Percentiles rank a stretch among this genome's conserved stretches.
Evolutionary conservation across 2,113 vertebrate genomes (phyloP).

Genomic region (Phylloscopus whistleri): DNA sequence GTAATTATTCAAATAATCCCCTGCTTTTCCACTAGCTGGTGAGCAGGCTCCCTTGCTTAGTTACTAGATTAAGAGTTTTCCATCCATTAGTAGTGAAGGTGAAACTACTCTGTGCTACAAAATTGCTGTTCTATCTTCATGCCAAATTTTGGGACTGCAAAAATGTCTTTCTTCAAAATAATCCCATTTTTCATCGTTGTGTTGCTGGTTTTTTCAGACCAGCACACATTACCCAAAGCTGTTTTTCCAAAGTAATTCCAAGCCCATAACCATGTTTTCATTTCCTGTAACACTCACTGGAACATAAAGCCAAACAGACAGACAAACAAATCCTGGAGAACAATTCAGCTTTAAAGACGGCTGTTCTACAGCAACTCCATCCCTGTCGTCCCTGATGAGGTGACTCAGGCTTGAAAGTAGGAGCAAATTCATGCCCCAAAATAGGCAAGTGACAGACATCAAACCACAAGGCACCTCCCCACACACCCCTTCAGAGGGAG

Average conservation of each 20-base stretch:
- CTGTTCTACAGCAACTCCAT: not conserved
- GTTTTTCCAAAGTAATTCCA: conserved; percentile 34
- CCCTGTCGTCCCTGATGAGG: not conserved
- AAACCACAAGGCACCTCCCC: not conserved
- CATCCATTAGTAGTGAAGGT: not conserved
- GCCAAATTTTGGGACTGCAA: not conserved
- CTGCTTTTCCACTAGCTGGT: not conserved
- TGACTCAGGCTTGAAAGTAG: not conserved
- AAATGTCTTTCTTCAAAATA: conserved; percentile 19
- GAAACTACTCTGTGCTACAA: not conserved
- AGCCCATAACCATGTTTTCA: not conserved
- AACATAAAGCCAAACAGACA: not conserved
- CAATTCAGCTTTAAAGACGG: not conserved
- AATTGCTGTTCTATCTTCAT: not conserved
- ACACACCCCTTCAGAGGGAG: not conserved
- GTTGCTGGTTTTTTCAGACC: not conserved
- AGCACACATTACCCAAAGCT: not conserved
- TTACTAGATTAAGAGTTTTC: not conserved
- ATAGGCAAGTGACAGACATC: not conserved
- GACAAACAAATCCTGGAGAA: conserved; percentile 22
- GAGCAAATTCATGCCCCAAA: not conserved
- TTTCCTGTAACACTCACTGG: not conserved
- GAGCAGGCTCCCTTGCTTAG: not conserved
- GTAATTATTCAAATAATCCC: not conserved
- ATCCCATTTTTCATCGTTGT: not conserved